A percentile compares a stretch with the other conserved stretches of the same genome.
Evolutionary conservation across 1,140 invertebrate genomes (phyloP).

Genomic region (Hycleus cichorii): DNA sequence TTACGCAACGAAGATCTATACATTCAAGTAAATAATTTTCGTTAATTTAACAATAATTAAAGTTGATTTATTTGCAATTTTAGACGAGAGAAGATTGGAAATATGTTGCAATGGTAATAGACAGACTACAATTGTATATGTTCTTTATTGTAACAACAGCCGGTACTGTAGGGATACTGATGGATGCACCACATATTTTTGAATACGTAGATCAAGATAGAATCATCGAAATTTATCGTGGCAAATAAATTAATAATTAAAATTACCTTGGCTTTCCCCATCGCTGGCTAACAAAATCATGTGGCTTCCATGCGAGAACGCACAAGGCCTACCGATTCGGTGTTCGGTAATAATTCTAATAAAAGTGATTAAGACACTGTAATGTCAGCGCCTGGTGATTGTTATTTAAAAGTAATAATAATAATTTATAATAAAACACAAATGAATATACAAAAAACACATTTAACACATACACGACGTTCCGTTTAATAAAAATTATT

Average conservation of each 20-base stretch:
- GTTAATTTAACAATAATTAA: neutral
- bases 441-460: neutral
- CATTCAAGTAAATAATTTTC: slow-evolving; percentile 69
- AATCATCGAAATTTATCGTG: slow-evolving; percentile 90
- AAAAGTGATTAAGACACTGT: slow-evolving; percentile 12
- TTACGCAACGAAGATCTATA: slow-evolving; percentile 93
- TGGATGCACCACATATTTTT: slow-evolving; percentile 98
- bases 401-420: slow-evolving; percentile 1
- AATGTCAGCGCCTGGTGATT: slow-evolving; percentile 13
- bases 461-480: slow-evolving; percentile 1
- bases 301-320: slow-evolving; percentile 32
- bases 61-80: slow-evolving; percentile 16
- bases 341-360: slow-evolving; percentile 5
- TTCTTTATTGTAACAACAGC: slow-evolving; percentile 97
- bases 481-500: slow-evolving; percentile 18
- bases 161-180: slow-evolving; percentile 90
- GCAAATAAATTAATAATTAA: slow-evolving; percentile 56
- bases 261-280: slow-evolving; percentile 20
- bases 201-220: slow-evolving; percentile 96
- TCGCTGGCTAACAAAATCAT: slow-evolving; percentile 26
- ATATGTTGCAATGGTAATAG: slow-evolving; percentile 98
- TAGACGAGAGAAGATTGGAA: slow-evolving; percentile 99
- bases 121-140: slow-evolving; percentile 92
- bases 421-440: neutral
- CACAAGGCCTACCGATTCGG: slow-evolving; percentile 26